A percentile compares a stretch with the other conserved stretches of the same genome.
These are phyloP conservation scores for Bos indicus DNA, from an alignment of 2,113 vertebrate genomes.

Conservation along the genomic window DNA sequence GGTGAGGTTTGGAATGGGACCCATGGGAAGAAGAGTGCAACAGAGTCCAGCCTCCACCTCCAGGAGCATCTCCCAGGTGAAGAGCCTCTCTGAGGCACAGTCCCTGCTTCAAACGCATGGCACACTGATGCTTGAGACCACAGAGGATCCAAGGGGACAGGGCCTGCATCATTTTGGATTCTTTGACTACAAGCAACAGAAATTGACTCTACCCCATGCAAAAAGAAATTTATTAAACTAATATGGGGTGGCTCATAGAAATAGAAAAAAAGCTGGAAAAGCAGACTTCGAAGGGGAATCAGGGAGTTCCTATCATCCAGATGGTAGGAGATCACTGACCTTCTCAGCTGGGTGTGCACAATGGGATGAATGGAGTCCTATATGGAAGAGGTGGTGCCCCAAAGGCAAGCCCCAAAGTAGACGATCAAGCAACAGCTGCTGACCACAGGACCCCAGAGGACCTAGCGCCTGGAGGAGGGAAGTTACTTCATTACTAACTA, in stretches of 20 bases:
- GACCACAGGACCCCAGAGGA: neutral
- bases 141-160: neutral
- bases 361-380: neutral
- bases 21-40: fast-evolving
- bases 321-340: neutral
- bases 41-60: fast-evolving
- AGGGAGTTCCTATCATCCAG: neutral
- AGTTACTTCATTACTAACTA: neutral
- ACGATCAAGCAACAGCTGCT: neutral
- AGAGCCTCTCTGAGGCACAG: no score
- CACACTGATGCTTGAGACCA: neutral
- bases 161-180: neutral
- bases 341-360: neutral
- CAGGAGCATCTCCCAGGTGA: neutral
- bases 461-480: neutral
- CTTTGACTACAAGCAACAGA: neutral
- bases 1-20: no score
- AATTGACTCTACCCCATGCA: neutral
- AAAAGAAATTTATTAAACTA: neutral
- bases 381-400: neutral
- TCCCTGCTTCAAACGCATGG: neutral
- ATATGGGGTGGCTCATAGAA: neutral
- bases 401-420: neutral
- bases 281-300: no score
- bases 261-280: neutral